Conservation (phyloP, 1,140 invertebrate genomes). For the Drosophila persimilis region DNA sequence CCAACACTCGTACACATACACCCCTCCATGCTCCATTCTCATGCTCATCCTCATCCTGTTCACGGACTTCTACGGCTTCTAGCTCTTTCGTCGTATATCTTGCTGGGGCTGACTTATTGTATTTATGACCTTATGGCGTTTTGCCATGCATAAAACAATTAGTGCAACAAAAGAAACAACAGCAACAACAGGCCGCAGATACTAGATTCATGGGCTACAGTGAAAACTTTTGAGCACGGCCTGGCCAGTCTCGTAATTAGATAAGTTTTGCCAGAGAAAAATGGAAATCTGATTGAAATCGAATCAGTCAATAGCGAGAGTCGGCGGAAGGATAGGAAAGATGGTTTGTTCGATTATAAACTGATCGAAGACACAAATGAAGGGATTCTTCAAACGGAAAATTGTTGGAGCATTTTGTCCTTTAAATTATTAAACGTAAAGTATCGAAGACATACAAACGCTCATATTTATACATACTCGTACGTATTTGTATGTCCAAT, state of each 20-base stretch:
- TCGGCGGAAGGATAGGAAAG: too few species aligned
- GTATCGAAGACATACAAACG: too few species aligned
- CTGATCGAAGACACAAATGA: too few species aligned
- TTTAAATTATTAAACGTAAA: too few species aligned
- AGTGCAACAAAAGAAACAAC: slow-evolving; percentile 40
- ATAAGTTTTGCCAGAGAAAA: slow-evolving; percentile 24
- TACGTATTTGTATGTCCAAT: too few species aligned
- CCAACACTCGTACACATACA: slow-evolving; percentile 3
- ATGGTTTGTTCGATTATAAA: too few species aligned
- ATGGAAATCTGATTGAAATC: slow-evolving; percentile 23
- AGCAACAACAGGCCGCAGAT: slow-evolving; percentile 1
- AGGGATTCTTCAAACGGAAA: too few species aligned
- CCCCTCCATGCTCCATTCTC: not conserved
- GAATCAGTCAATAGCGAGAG: too few species aligned
- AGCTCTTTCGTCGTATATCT: slow-evolving; percentile 54
- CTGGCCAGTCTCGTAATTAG: slow-evolving; percentile 20
- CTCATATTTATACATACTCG: too few species aligned
- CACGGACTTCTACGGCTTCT: slow-evolving; percentile 4
- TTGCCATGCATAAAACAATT: slow-evolving; percentile 66
- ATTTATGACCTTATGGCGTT: slow-evolving; percentile 77
- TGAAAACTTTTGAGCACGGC: slow-evolving; percentile 2
- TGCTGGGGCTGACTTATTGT: slow-evolving; percentile 63
- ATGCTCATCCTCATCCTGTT: not conserved
- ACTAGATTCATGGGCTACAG: not conserved
- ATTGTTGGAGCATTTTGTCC: too few species aligned